Evolutionary conservation across 2,888 invertebrate species (phyloP).

Genomic region (Congeria kusceri): DNA sequence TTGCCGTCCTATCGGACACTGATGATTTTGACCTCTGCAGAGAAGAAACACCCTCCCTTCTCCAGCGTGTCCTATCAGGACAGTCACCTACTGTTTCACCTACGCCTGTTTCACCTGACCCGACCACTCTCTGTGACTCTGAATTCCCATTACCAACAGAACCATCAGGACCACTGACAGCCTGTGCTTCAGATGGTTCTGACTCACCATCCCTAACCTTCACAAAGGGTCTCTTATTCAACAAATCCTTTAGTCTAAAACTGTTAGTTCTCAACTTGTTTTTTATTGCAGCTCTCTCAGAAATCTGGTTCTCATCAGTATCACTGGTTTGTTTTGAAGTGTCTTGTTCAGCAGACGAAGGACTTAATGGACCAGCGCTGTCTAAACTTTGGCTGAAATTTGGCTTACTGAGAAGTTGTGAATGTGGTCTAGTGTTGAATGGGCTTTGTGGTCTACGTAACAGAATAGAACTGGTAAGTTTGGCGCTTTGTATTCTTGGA

Average conservation of each 20-base stretch:
- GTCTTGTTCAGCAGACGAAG: neutral
- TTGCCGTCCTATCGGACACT: slow-evolving; percentile 45
- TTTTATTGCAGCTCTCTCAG: slow-evolving; percentile 55
- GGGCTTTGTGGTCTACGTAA: slow-evolving; percentile 52
- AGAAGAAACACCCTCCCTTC: slow-evolving; percentile 35
- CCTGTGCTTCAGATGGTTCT: no score
- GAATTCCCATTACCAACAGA: no score
- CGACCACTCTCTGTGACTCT: no score
- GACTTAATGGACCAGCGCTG: neutral
- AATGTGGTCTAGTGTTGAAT: slow-evolving; percentile 20
- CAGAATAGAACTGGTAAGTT: slow-evolving; percentile 48
- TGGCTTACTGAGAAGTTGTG: neutral
- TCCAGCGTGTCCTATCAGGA: slow-evolving; percentile 51
- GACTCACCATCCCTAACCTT: neutral
- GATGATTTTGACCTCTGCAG: slow-evolving; percentile 36
- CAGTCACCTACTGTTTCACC: neutral
- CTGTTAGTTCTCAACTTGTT: slow-evolving; percentile 61
- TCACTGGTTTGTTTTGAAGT: neutral
- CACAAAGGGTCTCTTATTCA: slow-evolving; percentile 22
- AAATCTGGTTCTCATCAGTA: slow-evolving; percentile 23
- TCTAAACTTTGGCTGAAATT: neutral
- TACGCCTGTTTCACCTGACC: neutral
- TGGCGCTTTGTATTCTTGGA: slow-evolving; percentile 48
- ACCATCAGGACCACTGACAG: no score
- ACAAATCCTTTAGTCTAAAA: slow-evolving; percentile 59